Conservation (phyloP, 2,113 vertebrate species). For the Macrotis lagotis region DNA sequence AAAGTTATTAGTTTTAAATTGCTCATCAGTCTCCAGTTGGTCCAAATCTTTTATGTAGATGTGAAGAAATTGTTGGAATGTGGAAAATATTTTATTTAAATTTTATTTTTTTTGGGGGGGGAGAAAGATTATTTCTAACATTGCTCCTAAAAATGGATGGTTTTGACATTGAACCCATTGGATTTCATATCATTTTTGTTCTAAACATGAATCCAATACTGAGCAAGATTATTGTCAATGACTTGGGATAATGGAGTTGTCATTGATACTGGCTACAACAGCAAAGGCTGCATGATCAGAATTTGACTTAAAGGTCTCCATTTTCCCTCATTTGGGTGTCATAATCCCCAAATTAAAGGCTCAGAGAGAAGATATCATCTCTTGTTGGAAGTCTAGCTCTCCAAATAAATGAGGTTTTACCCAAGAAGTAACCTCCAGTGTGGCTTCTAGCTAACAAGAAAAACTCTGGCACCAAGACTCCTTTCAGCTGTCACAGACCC, state of each 20-base stretch:
- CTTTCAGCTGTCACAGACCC: neutral
- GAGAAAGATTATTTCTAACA: neutral
- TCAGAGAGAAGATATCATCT: neutral
- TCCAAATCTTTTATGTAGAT: conserved; percentile 74
- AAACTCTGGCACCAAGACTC: neutral
- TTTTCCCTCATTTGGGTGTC: neutral
- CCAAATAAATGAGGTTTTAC: neutral
- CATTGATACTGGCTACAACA: too few species aligned
- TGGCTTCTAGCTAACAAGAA: neutral
- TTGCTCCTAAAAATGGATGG: neutral
- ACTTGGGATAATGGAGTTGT: neutral
- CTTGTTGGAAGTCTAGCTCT: neutral
- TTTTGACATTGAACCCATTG: neutral
- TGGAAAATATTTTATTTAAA: conserved; percentile 75
- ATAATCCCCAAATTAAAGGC: neutral
- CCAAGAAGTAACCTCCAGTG: neutral
- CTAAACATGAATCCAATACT: neutral
- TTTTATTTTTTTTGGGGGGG: conserved; percentile 21
- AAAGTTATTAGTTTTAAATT: conserved; percentile 73
- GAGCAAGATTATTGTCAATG: neutral
- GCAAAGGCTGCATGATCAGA: neutral
- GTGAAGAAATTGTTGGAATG: conserved; percentile 68
- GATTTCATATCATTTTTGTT: neutral
- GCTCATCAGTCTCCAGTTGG: conserved; percentile 75
- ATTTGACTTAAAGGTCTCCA: neutral